Base-by-base conservation (phyloP, 2,113 vertebrate species). In the Arvicanthis niloticus region DNA sequence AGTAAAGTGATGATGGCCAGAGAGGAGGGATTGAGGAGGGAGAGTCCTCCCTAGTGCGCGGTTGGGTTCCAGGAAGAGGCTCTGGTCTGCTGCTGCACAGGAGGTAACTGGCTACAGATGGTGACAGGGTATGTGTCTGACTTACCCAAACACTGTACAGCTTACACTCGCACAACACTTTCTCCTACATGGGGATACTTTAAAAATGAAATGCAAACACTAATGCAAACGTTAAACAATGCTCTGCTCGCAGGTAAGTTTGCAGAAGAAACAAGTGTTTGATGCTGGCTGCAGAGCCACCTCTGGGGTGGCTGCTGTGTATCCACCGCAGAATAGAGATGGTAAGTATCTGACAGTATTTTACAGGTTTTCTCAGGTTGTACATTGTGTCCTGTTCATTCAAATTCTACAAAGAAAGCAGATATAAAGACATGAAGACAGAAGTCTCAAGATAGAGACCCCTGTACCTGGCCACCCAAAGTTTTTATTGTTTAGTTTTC, bases 301-400 rank as follows among this genome's bases (percentile, higher is more conserved):
- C 1, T 17, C 11, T 1, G 21, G 1, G 51, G 40, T 22, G 62
- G 7, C 19, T 11, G n/a, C n/a, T 75, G 2, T 4, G 4, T 9
- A 70, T 72, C 37, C 4, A 17, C 58, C 1, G 11, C 60, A 48
- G 29, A 53, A 53, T 8, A 22, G 48, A 22, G 31, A 17, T 10
- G 11, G 8, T 6, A 16, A 62, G 31, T 2, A 0, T 84, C 81
- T 84, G 58, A n/a, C n/a, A 62, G 16, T 62, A 19, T 29, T 62
- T 31, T 15, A 85, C 53, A 9, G 2, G 62, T n/a, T 75, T 62
- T 65, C 40, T 65, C 58, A 84, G 45, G 81, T 60, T 29, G 24
- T 8, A 7, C n/a, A 31, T 62, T 7, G 8, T 42, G 26, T 45
- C n/a, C 15, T 65, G 15, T 85, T 65, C 40, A 85, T 31, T 85